These are phyloP conservation scores for Spilarctia lutea DNA, from an alignment of 2,888 invertebrate genomes.

Conservation along the genomic window DNA sequence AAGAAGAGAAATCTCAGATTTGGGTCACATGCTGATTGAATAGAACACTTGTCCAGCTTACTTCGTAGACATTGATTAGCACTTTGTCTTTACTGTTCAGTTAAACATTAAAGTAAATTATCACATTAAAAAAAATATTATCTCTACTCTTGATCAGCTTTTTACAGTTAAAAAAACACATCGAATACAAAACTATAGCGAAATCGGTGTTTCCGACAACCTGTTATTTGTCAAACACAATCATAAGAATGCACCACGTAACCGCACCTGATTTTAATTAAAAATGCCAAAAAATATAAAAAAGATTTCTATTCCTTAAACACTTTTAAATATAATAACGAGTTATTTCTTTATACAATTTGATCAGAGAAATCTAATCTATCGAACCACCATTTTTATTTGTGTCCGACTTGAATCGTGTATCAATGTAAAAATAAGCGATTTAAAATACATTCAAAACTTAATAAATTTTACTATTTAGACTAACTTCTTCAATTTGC, in stretches of 20 bases:
- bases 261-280: constrained; percentile 66
- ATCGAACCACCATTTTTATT: constrained; percentile 86
- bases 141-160: constrained; percentile 52
- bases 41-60: constrained; percentile 68
- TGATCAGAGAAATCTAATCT: constrained; percentile 72
- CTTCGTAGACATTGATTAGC: constrained; percentile 46
- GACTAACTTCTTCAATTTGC: constrained; percentile 49
- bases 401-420: constrained; percentile 80
- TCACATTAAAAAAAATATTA: constrained; percentile 41
- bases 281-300: constrained; percentile 57
- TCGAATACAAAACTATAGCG: constrained; percentile 74
- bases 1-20: constrained; percentile 85
- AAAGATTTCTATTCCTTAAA: constrained; percentile 59
- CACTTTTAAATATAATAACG: constrained; percentile 53
- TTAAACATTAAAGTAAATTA: constrained; percentile 24
- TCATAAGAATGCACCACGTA: constrained; percentile 74
- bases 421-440: constrained; percentile 52
- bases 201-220: constrained; percentile 85
- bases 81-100: constrained; percentile 35
- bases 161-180: constrained; percentile 67
- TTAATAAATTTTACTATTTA: constrained; percentile 22
- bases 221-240: constrained; percentile 85
- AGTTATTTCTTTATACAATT: constrained; percentile 69
- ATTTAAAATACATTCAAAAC: constrained; percentile 45
- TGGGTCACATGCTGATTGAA: constrained; percentile 86